Evolutionary conservation across 2,113 vertebrate species (phyloP).

Genomic region (Pan troglodytes): DNA sequence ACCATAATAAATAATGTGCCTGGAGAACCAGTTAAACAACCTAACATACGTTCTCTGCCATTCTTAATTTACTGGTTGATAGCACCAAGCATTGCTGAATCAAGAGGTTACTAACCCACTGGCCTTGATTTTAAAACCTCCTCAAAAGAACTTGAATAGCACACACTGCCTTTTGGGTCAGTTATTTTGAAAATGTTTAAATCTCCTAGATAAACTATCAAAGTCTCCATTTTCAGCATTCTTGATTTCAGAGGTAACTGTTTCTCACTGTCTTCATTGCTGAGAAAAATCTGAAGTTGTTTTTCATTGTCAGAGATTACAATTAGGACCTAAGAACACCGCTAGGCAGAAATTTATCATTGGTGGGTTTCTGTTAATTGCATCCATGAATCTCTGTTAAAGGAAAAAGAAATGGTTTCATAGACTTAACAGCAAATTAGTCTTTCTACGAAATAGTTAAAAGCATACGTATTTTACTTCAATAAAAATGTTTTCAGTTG

Average conservation of each 20-base stretch:
- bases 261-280: neutral
- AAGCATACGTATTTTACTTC: conserved; percentile 18
- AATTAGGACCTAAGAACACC: neutral
- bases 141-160: neutral
- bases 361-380: neutral
- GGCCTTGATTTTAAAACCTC: neutral
- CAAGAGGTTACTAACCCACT: neutral
- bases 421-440: conserved; percentile 4
- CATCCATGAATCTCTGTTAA: conserved; percentile 11
- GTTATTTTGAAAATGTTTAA: conserved; percentile 1
- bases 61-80: neutral
- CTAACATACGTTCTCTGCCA: neutral
- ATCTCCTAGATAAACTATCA: neutral
- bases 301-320: neutral
- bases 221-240: neutral
- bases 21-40: neutral
- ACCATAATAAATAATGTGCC: neutral
- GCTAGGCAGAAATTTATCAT: neutral
- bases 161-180: neutral
- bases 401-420: neutral
- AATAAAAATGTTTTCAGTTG: conserved; percentile 29
- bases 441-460: neutral
- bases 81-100: accelerated
- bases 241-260: neutral
- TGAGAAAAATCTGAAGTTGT: neutral